A percentile compares a stretch with the other conserved stretches of the same genome.
Conservation (phyloP, 2,888 invertebrate species). For the Catocala fraxini region DNA sequence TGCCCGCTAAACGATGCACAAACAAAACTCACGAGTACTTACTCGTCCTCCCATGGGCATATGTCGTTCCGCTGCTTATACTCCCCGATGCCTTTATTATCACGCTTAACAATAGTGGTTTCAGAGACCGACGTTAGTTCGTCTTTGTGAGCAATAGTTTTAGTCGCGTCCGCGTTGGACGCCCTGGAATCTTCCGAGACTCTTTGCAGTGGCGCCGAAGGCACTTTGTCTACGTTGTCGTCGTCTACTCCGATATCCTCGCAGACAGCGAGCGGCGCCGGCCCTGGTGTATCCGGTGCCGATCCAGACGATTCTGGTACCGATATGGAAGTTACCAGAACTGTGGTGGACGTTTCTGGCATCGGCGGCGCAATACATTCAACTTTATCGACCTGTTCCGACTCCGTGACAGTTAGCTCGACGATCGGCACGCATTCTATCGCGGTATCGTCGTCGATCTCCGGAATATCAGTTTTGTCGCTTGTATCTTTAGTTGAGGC, state of each 20-base stretch:
- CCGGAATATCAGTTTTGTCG: conserved; percentile 63
- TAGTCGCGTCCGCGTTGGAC: conserved; percentile 72
- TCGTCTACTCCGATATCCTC: conserved; percentile 91
- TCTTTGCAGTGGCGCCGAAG: conserved; percentile 74
- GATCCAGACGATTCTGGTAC: conserved; percentile 17
- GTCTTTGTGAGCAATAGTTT: conserved; percentile 78
- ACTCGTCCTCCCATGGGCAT: conserved; percentile 99
- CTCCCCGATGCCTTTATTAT: conserved; percentile 74
- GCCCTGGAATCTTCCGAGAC: conserved; percentile 64
- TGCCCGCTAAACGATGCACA: conserved; percentile 50
- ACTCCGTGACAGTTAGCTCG: conserved; percentile 26
- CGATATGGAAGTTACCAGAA: conserved; percentile 23
- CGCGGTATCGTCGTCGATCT: conserved; percentile 39
- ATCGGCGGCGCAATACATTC: conserved; percentile 23
- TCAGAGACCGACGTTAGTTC: conserved; percentile 78
- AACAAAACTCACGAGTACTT: conserved; percentile 86
- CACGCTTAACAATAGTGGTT: conserved; percentile 81
- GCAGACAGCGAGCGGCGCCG: conserved; percentile 90
- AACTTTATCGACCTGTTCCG: conserved; percentile 39
- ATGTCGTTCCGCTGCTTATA: conserved; percentile 91
- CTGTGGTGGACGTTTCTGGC: conserved; percentile 17
- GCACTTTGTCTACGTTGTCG: conserved; percentile 88
- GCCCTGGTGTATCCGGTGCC: conserved; percentile 46
- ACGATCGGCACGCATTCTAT: conserved; percentile 29
- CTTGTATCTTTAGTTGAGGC: conserved; percentile 62